These are phyloP conservation scores for Buceros bicornis DNA, from an alignment of 2,797 vertebrate genomes.

Conservation along the genomic window DNA sequence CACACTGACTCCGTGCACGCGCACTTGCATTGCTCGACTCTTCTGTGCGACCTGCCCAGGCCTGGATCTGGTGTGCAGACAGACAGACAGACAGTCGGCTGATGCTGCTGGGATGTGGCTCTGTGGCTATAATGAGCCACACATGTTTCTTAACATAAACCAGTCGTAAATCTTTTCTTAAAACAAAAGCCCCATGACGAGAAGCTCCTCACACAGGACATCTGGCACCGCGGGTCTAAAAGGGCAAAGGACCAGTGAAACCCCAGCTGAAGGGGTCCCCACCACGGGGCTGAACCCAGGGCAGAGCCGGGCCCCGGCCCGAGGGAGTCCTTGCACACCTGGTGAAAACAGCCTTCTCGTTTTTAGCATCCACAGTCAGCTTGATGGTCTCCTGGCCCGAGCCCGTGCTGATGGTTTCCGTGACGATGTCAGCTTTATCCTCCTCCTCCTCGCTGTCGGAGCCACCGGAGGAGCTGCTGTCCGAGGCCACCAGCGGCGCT, in stretches of 20 bases:
- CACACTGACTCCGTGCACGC: fast-evolving
- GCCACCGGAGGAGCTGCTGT: constrained; percentile 89
- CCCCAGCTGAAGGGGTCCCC: too few relatives aligned
- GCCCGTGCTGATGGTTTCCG: constrained; percentile 78
- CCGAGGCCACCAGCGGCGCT: constrained; percentile 83
- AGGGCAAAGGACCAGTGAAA: too few relatives aligned
- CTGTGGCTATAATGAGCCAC: background rate
- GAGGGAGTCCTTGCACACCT: constrained; percentile 62
- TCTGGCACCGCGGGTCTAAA: background rate
- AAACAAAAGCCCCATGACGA: background rate
- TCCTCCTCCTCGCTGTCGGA: constrained; percentile 86
- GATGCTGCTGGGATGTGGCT: background rate
- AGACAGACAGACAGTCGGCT: background rate
- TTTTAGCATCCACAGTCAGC: constrained; percentile 79
- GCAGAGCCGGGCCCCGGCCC: background rate
- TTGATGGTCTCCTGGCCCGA: constrained; percentile 77
- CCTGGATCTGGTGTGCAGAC: background rate
- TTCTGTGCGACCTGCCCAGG: fast-evolving
- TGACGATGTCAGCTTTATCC: constrained; percentile 67
- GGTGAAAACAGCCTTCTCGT: constrained; percentile 81
- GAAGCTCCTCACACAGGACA: background rate
- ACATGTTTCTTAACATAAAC: fast-evolving
- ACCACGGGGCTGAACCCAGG: too few relatives aligned
- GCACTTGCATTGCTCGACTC: background rate
- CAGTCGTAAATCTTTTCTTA: background rate